Conservation (phyloP, 2,113 vertebrate genomes). For the Meles meles region DNA sequence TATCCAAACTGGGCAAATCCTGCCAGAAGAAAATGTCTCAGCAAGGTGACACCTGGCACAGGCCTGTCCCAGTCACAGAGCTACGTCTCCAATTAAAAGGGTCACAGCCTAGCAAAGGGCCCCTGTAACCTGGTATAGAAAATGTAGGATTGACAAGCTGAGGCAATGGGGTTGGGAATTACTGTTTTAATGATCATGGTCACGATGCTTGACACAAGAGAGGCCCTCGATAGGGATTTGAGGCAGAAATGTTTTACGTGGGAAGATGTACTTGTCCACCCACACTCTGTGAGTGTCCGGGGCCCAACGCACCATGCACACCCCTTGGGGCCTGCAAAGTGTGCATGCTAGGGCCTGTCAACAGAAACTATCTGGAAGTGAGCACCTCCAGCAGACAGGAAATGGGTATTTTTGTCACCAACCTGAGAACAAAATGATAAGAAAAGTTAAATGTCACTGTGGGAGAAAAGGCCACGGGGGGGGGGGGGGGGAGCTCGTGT, state of each 20-base stretch:
- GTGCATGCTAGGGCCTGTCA: background rate
- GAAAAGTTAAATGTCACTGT: background rate
- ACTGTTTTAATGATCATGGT: background rate
- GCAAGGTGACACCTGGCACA: background rate
- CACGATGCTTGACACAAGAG: background rate
- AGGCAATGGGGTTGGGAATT: rapidly evolving
- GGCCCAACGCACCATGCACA: background rate
- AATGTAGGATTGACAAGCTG: background rate
- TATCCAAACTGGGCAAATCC: background rate
- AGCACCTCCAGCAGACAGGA: background rate
- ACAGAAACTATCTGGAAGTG: background rate
- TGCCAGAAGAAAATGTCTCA: background rate
- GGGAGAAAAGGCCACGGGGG: background rate
- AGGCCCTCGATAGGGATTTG: background rate
- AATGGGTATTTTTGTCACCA: background rate
- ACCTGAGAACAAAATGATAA: background rate
- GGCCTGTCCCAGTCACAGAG: background rate
- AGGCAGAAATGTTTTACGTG: background rate
- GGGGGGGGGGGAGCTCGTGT: background rate
- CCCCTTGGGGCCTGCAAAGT: background rate
- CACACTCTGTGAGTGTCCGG: background rate
- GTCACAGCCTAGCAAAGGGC: background rate
- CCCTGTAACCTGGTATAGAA: background rate
- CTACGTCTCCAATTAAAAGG: background rate
- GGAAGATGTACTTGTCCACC: background rate